Percentiles rank a stretch among this genome's conserved stretches.
Evolutionary conservation across 2,113 vertebrate genomes (phyloP).

Genomic region (Pachypanchax playfairii): DNA sequence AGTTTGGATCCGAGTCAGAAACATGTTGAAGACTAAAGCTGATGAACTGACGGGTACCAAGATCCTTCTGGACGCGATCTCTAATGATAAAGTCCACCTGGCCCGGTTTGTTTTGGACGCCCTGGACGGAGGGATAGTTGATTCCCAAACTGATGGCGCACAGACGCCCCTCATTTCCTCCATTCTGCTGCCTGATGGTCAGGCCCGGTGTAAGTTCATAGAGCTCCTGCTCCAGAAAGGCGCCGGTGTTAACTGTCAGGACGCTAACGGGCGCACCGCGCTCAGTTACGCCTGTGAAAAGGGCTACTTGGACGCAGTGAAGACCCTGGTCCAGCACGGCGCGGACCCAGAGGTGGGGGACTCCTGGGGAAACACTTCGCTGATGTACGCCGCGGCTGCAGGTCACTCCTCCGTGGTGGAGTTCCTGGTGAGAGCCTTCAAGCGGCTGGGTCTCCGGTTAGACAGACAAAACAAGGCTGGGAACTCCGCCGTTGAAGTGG

Average conservation of each 20-base stretch:
- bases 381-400: slow-evolving; percentile 73
- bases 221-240: slow-evolving; percentile 76
- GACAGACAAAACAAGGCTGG: slow-evolving; percentile 77
- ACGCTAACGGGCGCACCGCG: slow-evolving; percentile 70
- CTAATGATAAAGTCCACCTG: slow-evolving; percentile 77
- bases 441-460: slow-evolving; percentile 76
- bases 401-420: slow-evolving; percentile 69
- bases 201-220: slow-evolving; percentile 62
- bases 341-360: slow-evolving; percentile 77
- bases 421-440: slow-evolving; percentile 79
- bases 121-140: slow-evolving; percentile 75
- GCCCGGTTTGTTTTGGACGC: slow-evolving; percentile 77
- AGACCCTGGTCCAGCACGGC: slow-evolving; percentile 71
- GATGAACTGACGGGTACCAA: slow-evolving; percentile 55
- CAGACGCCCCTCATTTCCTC: slow-evolving; percentile 76
- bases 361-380: slow-evolving; percentile 72
- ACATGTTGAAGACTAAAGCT: slow-evolving; percentile 62
- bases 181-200: slow-evolving; percentile 63
- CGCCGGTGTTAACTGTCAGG: slow-evolving; percentile 69
- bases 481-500: slow-evolving; percentile 75
- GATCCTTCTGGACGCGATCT: slow-evolving; percentile 78
- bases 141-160: slow-evolving; percentile 65
- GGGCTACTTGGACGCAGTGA: slow-evolving; percentile 72
- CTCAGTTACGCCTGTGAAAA: slow-evolving; percentile 77
- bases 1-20: not conserved